Percentiles rank a stretch among this genome's conserved stretches.
phyloP scores from a whole-genome alignment of 1,140 invertebrate species.

The Drosophila carrolli region DNA sequence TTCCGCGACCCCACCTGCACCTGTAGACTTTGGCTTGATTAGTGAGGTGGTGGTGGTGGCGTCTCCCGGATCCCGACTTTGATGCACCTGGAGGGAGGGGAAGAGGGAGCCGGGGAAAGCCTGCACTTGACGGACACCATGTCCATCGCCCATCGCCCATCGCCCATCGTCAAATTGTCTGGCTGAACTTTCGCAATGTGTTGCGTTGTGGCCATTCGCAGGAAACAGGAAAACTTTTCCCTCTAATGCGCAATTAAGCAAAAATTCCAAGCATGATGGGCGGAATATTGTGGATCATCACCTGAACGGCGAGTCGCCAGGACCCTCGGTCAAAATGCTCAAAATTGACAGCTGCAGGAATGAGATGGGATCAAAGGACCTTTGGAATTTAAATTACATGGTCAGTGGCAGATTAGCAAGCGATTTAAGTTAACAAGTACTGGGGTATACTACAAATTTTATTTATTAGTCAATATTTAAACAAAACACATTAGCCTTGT shows the following conservation, averaged over 20 bases:
- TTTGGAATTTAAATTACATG: slow-evolving; percentile 5
- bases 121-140: slow-evolving; percentile 37
- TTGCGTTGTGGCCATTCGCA: slow-evolving; percentile 53
- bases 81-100: slow-evolving; percentile 13
- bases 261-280: slow-evolving; percentile 21
- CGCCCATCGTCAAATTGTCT: slow-evolving; percentile 35
- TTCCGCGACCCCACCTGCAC: slow-evolving; percentile 8
- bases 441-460: too few species aligned
- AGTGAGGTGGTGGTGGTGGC: slow-evolving; percentile 1
- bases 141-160: neutral
- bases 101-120: neutral
- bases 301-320: slow-evolving; percentile 1
- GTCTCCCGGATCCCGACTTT: neutral
- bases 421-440: too few species aligned
- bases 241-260: slow-evolving; percentile 67
- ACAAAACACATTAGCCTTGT: too few species aligned
- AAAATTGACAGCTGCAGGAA: slow-evolving; percentile 11
- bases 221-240: slow-evolving; percentile 62
- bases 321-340: slow-evolving; percentile 20
- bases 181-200: slow-evolving; percentile 48
- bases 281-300: slow-evolving; percentile 19
- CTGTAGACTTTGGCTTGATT: slow-evolving; percentile 33
- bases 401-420: too few species aligned
- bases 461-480: too few species aligned
- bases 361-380: slow-evolving; percentile 17